Conservation (phyloP, 2,113 vertebrate genomes). For the Neolamprologus ventralis region DNA sequence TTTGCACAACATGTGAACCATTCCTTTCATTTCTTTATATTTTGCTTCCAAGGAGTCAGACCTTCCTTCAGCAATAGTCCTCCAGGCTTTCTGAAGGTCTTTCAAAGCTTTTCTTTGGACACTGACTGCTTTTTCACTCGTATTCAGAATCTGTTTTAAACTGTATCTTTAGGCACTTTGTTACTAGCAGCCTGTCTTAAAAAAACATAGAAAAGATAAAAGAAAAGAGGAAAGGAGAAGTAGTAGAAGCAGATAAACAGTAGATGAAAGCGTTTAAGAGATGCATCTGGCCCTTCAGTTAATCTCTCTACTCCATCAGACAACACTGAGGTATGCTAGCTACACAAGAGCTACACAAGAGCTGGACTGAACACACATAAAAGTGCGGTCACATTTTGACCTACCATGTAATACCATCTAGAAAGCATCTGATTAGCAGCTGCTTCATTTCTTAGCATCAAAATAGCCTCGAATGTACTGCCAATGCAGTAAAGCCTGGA, state of each 20-base stretch:
- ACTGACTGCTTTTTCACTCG: rapidly evolving
- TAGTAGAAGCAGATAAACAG: not conserved
- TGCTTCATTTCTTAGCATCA: not conserved
- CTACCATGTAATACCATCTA: not conserved
- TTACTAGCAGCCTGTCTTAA: not conserved
- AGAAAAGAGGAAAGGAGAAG: not conserved
- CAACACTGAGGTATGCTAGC: not conserved
- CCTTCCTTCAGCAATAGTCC: not conserved
- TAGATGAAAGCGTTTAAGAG: not conserved
- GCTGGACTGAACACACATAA: not conserved
- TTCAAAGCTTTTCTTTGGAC: not conserved
- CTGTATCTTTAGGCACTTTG: not conserved
- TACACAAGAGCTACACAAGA: not conserved
- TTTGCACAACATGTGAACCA: not conserved
- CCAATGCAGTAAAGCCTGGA: not conserved
- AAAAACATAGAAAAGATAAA: not conserved
- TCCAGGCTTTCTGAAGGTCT: not conserved
- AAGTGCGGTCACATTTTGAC: not conserved
- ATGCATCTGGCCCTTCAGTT: not conserved
- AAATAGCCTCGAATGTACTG: not conserved
- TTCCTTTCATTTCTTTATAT: not conserved
- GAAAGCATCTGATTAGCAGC: not conserved
- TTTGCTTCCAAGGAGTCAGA: not conserved
- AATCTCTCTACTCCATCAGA: not conserved
- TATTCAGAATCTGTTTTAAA: not conserved